These are phyloP conservation scores for Lutjanus argentimaculatus DNA, from an alignment of 2,797 vertebrate species.

Conservation along the genomic window DNA sequence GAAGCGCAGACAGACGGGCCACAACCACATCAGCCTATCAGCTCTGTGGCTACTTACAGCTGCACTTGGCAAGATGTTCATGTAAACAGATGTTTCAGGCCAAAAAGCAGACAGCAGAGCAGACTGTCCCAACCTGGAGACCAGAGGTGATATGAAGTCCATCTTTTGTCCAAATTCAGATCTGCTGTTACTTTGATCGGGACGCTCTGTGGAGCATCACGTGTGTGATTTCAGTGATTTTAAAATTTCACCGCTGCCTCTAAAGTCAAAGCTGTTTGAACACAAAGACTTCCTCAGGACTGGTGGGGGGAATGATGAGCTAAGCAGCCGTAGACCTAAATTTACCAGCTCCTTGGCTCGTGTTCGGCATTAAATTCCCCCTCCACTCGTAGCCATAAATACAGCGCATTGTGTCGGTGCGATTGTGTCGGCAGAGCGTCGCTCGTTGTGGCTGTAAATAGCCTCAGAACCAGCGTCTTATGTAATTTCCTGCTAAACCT, in stretches of 20 bases:
- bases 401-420: constrained; percentile 21
- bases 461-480: constrained; percentile 33
- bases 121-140: background rate
- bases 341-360: background rate
- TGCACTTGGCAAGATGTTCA: background rate
- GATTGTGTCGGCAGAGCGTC: background rate
- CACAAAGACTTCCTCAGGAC: too few species aligned
- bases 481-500: constrained; percentile 53
- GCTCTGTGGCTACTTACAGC: background rate
- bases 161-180: background rate
- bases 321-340: background rate
- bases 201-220: background rate
- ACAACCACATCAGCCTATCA: background rate
- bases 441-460: constrained; percentile 27
- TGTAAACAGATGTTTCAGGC: background rate
- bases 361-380: background rate
- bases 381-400: background rate
- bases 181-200: background rate
- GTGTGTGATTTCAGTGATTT: background rate
- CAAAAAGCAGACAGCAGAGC: background rate
- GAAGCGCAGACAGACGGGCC: background rate
- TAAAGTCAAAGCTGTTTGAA: background rate
- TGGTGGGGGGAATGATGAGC: constrained; percentile 1
- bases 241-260: background rate
- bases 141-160: background rate